Evolutionary conservation across 1,140 invertebrate genomes (phyloP).

Genomic region (Conus ventricosus): DNA sequence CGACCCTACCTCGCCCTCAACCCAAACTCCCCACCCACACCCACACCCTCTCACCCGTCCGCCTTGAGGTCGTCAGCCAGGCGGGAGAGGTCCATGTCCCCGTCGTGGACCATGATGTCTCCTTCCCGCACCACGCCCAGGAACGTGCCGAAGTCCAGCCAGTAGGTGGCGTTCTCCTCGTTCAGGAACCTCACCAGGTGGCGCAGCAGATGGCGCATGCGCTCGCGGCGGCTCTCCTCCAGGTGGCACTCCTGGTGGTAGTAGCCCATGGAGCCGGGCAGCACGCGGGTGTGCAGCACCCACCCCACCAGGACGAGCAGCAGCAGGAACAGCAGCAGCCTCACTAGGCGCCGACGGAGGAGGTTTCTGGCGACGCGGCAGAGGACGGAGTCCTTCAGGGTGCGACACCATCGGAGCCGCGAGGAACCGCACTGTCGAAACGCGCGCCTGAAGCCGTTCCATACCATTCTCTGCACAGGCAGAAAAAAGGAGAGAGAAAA

Average conservation of each 20-base stretch:
- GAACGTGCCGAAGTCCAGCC: slow-evolving; percentile 12
- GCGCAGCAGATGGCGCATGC: not conserved
- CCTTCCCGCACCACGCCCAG: not conserved
- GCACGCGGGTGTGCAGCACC: not conserved
- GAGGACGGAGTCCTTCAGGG: not conserved
- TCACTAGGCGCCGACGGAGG: not conserved
- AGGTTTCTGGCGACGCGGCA: not conserved
- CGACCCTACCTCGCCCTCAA: no score
- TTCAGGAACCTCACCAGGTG: not conserved
- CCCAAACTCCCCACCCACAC: no score
- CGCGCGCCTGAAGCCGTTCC: no score
- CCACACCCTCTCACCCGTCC: not conserved
- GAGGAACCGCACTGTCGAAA: no score
- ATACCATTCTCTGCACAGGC: no score
- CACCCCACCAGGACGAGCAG: not conserved
- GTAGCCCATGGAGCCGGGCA: slow-evolving; percentile 12
- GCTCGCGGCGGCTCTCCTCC: not conserved
- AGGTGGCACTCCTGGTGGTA: slow-evolving; percentile 5
- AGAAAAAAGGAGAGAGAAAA: no score
- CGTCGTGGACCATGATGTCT: slow-evolving; percentile 14
- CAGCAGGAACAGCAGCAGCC: not conserved
- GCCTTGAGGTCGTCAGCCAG: not conserved
- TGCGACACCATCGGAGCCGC: no score
- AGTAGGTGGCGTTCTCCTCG: slow-evolving; percentile 23
- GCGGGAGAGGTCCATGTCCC: slow-evolving; percentile 11